Evolutionary conservation across 2,888 invertebrate genomes (phyloP).

Genomic region (Chrysodeixis includens): DNA sequence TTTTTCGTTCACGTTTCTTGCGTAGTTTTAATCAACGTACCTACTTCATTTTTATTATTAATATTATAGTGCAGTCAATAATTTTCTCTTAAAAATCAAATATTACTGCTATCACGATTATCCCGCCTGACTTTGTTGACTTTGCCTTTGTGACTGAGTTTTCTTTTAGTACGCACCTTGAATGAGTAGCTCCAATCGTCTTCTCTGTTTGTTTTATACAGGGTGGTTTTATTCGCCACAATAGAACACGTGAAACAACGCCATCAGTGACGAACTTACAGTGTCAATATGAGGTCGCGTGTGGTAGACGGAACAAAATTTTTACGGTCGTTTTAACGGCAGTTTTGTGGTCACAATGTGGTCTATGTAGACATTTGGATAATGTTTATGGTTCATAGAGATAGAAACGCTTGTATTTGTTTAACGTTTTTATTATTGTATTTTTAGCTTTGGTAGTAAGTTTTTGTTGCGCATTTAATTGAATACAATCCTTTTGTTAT

Average conservation of each 20-base stretch:
- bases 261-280: constrained; percentile 20
- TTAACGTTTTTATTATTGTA: not conserved
- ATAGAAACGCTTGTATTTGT: constrained; percentile 21
- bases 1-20: too few relatives aligned
- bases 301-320: constrained; percentile 33
- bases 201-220: not conserved
- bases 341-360: constrained; percentile 40
- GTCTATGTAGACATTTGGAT: constrained; percentile 34
- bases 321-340: constrained; percentile 42
- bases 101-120: too few relatives aligned
- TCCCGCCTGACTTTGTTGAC: not conserved
- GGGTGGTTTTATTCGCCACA: not conserved
- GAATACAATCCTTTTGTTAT: too few relatives aligned
- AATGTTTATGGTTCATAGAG: constrained; percentile 24
- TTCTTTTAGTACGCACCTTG: not conserved
- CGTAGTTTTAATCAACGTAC: too few relatives aligned
- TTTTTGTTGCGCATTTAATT: too few relatives aligned
- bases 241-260: constrained; percentile 8
- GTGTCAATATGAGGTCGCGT: constrained; percentile 47
- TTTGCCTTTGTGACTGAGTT: too few relatives aligned
- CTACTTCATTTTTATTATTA: too few relatives aligned
- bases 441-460: not conserved
- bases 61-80: too few relatives aligned
- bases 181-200: not conserved
- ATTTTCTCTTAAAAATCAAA: too few relatives aligned